A percentile compares a stretch with the other conserved stretches of the same genome.
Evolutionary conservation across 1,140 invertebrate species (phyloP).

Genomic region (Pararge aegeria): DNA sequence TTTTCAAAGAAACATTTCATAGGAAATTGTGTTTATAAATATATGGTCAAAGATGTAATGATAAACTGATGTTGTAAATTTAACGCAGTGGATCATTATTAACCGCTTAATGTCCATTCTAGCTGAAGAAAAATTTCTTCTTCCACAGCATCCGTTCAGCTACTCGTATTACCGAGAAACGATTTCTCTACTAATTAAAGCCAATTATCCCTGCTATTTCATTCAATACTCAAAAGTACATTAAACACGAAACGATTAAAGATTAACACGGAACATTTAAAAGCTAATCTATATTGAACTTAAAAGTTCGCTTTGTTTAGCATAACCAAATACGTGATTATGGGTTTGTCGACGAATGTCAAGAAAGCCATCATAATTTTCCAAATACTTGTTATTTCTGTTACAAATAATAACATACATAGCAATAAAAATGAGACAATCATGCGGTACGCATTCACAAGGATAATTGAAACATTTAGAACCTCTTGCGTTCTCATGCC

Average conservation of each 20-base stretch:
- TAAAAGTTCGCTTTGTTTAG: neutral
- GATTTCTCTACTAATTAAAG: constrained; percentile 8
- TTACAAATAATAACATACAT: constrained; percentile 5
- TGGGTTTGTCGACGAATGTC: neutral
- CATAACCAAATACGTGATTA: too few species aligned
- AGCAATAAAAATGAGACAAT: neutral
- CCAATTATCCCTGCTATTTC: constrained; percentile 7
- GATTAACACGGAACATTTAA: neutral
- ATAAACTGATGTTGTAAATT: neutral
- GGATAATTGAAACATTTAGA: neutral
- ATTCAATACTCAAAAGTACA: constrained; percentile 7
- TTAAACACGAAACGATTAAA: constrained; percentile 7
- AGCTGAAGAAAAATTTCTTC: neutral
- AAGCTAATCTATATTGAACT: neutral
- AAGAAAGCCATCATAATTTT: neutral
- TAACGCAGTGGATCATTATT: neutral
- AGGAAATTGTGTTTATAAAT: neutral
- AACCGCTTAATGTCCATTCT: neutral
- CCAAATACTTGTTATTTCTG: too few species aligned
- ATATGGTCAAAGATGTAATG: neutral
- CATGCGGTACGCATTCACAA: neutral
- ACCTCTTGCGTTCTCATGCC: constrained; percentile 6
- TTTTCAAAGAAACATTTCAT: too few species aligned
- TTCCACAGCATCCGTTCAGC: constrained; percentile 8
- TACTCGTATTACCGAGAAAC: constrained; percentile 1